Percentiles rank a stretch among this genome's conserved stretches.
phyloP scores from a whole-genome alignment of 53 echinoderm and acorn worm species.

The Astropecten irregularis region DNA sequence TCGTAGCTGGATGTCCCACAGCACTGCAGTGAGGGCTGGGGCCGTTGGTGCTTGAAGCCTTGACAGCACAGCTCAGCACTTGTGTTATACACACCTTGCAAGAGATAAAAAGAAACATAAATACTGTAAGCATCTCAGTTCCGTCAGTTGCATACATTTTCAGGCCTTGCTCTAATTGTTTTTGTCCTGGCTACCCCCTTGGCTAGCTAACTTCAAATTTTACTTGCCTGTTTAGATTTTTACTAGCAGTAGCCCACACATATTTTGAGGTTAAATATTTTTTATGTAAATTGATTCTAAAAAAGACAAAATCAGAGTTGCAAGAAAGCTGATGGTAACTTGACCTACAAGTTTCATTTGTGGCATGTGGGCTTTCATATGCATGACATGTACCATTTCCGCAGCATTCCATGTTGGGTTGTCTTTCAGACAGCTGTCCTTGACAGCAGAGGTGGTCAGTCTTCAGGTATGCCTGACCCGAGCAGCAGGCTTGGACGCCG shows the following conservation, averaged over 20 bases:
- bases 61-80: constrained; percentile 75
- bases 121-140: neutral
- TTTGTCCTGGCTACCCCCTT: too few species aligned
- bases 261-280: too few species aligned
- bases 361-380: neutral
- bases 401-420: constrained; percentile 49
- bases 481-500: constrained; percentile 72
- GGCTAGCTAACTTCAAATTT: too few species aligned
- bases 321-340: too few species aligned
- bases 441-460: constrained; percentile 74
- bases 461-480: constrained; percentile 54
- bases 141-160: too few species aligned
- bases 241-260: too few species aligned
- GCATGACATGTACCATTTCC: constrained; percentile 30
- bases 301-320: too few species aligned
- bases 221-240: too few species aligned
- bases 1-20: constrained; percentile 76
- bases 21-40: constrained; percentile 43
- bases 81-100: constrained; percentile 66
- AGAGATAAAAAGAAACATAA: neutral
- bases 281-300: neutral
- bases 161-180: too few species aligned
- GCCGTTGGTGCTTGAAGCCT: neutral
- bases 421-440: neutral
- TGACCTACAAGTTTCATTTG: too few species aligned